These are phyloP conservation scores for Trematocara stigmaticum DNA, from an alignment of 2,113 vertebrate genomes.

Conservation along the genomic window DNA sequence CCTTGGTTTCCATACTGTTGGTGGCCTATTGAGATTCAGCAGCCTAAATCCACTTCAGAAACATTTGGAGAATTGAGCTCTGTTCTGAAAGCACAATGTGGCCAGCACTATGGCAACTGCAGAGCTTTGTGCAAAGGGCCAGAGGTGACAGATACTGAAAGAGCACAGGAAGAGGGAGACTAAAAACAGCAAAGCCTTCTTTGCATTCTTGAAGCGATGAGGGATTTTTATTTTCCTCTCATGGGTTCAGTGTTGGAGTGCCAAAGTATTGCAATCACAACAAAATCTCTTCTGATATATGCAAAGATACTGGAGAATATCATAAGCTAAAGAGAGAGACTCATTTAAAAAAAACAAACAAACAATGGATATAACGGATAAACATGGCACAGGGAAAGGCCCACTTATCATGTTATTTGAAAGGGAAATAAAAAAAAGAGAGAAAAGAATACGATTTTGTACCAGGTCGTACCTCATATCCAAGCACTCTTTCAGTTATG, in stretches of 20 bases:
- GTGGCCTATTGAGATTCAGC: conserved; percentile 33
- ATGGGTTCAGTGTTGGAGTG: neutral
- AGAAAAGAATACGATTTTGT: neutral
- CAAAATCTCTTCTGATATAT: neutral
- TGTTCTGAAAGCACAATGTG: conserved; percentile 56
- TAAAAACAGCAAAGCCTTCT: conserved; percentile 36
- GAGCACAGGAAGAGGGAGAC: conserved; percentile 15
- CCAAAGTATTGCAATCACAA: neutral
- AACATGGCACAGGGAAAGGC: neutral
- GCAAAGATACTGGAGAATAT: neutral
- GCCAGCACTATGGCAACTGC: conserved; percentile 62
- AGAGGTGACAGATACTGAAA: conserved; percentile 65
- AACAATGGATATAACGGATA: neutral
- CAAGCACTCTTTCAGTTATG: conserved; percentile 84
- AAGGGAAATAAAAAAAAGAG: neutral
- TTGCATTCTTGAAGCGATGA: conserved; percentile 54
- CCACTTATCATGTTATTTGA: neutral
- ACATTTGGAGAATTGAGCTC: conserved; percentile 33
- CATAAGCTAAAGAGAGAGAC: neutral
- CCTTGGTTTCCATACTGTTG: neutral
- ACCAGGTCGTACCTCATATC: conserved; percentile 82
- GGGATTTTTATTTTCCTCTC: conserved; percentile 14
- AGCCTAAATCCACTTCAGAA: conserved; percentile 33
- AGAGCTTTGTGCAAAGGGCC: conserved; percentile 44
- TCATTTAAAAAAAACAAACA: neutral